A percentile compares a stretch with the other conserved stretches of the same genome.
phyloP scores from a whole-genome alignment of 92 coral and sea anemone species.

The Parazoanthus atlanticus region DNA sequence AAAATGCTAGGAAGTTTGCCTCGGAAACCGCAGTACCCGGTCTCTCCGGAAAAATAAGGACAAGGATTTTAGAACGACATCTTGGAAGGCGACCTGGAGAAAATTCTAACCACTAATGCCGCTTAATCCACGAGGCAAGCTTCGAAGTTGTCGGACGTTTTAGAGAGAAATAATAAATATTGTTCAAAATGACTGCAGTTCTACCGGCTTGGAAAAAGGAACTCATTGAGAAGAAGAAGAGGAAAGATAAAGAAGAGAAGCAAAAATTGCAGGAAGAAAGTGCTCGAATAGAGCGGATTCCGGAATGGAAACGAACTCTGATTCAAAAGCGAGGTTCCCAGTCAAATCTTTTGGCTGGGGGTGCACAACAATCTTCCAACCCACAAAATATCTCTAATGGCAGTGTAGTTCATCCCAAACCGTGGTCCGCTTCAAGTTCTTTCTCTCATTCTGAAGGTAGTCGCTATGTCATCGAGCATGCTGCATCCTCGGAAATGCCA shows the following conservation, averaged over 20 bases:
- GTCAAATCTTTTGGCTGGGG: constrained; percentile 45
- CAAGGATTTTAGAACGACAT: background rate
- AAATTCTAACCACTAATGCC: background rate
- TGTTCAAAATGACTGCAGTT: constrained; percentile 71
- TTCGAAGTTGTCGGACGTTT: constrained; percentile 7
- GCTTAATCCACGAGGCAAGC: constrained; percentile 10
- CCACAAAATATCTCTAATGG: constrained; percentile 17
- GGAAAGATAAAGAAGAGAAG: constrained; percentile 68
- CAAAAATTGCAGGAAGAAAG: constrained; percentile 55
- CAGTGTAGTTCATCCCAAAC: background rate
- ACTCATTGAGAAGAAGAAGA: constrained; percentile 83
- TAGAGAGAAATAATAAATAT: background rate
- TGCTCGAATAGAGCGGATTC: constrained; percentile 56
- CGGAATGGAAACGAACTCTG: constrained; percentile 83
- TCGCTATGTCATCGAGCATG: constrained; percentile 33
- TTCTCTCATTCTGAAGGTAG: constrained; percentile 10
- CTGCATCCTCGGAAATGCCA: background rate
- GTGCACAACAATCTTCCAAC: constrained; percentile 42
- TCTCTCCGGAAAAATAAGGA: background rate
- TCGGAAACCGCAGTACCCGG: background rate
- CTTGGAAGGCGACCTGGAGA: background rate
- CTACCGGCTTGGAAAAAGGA: constrained; percentile 88
- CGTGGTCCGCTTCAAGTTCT: constrained; percentile 9
- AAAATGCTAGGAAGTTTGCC: background rate
- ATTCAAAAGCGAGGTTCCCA: constrained; percentile 66